Conservation (phyloP, 1,140 invertebrate species). For the Macrosteles quadrilineatus region DNA sequence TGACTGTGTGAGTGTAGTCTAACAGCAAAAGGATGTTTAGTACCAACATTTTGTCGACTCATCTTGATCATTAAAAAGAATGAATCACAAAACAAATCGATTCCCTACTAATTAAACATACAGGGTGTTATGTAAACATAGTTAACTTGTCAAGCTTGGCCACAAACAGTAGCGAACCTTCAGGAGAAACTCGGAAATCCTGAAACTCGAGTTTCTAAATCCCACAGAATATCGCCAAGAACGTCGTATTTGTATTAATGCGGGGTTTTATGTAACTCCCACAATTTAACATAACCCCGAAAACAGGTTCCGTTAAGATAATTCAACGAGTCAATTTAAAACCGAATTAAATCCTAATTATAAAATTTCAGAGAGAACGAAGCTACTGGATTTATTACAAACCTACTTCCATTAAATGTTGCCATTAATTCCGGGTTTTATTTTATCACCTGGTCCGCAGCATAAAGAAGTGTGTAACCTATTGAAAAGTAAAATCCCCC, state of each 20-base stretch:
- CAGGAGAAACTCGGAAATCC: too few species aligned
- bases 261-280: neutral
- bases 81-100: too few species aligned
- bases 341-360: conserved; percentile 19
- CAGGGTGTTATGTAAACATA: too few species aligned
- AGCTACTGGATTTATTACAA: conserved; percentile 3
- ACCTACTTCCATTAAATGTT: conserved; percentile 1
- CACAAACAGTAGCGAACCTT: too few species aligned
- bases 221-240: neutral
- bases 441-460: neutral
- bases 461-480: neutral
- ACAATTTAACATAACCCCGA: neutral
- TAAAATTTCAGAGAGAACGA: conserved; percentile 3
- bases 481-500: conserved; percentile 14
- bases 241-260: neutral
- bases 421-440: conserved; percentile 4
- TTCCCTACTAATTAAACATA: too few species aligned
- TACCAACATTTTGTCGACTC: too few species aligned
- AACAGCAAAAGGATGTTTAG: too few species aligned
- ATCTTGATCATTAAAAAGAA: too few species aligned
- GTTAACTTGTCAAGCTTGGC: too few species aligned
- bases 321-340: conserved; percentile 7
- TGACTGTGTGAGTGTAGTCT: too few species aligned
- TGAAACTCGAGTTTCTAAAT: neutral
- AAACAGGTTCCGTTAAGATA: neutral